Conservation (phyloP, 2,113 vertebrate species). For the Vireo altiloquus region DNA sequence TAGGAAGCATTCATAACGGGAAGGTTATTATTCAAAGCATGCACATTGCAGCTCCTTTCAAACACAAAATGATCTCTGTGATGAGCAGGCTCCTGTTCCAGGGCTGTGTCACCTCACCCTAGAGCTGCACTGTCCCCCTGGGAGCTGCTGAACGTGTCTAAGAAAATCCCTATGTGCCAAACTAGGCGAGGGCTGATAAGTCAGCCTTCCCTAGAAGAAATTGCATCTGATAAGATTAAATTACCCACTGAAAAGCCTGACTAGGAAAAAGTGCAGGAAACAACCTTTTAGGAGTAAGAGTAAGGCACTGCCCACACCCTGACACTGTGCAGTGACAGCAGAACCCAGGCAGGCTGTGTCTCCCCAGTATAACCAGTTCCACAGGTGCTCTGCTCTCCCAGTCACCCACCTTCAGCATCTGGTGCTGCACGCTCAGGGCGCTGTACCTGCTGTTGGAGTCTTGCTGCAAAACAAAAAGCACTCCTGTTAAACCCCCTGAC, state of each 20-base stretch:
- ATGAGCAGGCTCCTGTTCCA: background rate
- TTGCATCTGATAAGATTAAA: background rate
- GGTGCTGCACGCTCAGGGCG: conserved; percentile 90
- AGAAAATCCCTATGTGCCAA: background rate
- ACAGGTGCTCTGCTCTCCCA: background rate
- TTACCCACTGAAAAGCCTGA: background rate
- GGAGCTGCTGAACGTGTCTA: background rate
- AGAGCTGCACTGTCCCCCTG: background rate
- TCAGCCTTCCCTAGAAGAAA: background rate
- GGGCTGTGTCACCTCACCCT: background rate
- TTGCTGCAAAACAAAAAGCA: conserved; percentile 80
- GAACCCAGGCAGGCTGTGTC: accelerated
- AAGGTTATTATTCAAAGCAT: conserved; percentile 37
- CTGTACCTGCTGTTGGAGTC: conserved; percentile 84
- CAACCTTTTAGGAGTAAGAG: background rate
- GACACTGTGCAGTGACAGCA: background rate
- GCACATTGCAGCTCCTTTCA: background rate
- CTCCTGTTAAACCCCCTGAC: background rate
- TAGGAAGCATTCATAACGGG: conserved; percentile 5
- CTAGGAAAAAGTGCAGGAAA: background rate
- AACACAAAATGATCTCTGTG: conserved; percentile 19
- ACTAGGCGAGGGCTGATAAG: background rate
- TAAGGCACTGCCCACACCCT: background rate
- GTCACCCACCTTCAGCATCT: conserved; percentile 91
- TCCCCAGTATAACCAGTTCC: background rate